Base-by-base conservation (phyloP, 2,113 vertebrate species). In the Scomber scombrus region DNA sequence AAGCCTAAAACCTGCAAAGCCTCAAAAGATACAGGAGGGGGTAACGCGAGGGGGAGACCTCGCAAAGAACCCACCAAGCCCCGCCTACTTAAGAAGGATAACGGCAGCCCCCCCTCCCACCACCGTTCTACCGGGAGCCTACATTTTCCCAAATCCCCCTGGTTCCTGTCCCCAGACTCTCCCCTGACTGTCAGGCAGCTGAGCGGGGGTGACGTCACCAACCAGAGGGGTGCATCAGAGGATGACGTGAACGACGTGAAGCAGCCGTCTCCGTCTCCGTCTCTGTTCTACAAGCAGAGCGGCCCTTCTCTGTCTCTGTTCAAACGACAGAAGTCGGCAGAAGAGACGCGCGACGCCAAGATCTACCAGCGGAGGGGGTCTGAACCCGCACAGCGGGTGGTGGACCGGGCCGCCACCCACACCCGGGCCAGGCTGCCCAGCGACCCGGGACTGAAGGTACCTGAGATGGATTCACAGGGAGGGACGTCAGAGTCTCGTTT, bases 381-480 rank as follows among this genome's bases (percentile, higher is more conserved):
- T 4, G 94, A 95, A 56, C 88, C 92, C 0, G 55, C 68, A 0
- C 19, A 57, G 0, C 71, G 65, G 58, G 46, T 85, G 0, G 79
- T 73, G 3, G 86, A 89, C 3, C 71, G 72, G 18, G 80, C 81
- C n/a, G 7, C 77, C 21, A 7, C 73, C 56, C 4, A 81, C 1
- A 49, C 51, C 1, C 29, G 89, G 18, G 47, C 40, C 0, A 54
- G 85, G 55, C 87, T 86, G 31, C 91, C 89, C 58, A 88, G 88
- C 34, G 92, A 93, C 71, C 91, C 84, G 0, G 88, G 88, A 10
- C 85, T 88, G 54, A 93, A 86, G 75, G 88, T 78, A 14, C 81
- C 88, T 0, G 74, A 88, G 7, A 31, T 60, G 70, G 92, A 94
- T 14, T 1, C 51, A 0, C 78, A 62, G 13, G 67, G 47, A 2